These are phyloP conservation scores for Drosophila buzzatii DNA, from an alignment of 2,888 invertebrate genomes.

Conservation along the genomic window DNA sequence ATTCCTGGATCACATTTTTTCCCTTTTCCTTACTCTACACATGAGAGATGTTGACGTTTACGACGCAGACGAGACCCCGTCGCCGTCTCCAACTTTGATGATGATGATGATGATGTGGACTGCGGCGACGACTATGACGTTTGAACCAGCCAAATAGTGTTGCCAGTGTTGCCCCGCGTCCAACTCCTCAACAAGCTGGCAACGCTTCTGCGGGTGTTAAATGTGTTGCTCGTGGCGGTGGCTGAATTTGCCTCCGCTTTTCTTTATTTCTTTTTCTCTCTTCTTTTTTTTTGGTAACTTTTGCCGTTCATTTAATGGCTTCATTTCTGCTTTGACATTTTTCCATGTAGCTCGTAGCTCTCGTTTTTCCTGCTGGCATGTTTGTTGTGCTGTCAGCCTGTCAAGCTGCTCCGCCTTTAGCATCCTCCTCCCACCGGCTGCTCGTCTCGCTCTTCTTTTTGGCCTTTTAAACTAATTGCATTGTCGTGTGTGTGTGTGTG, in stretches of 20 bases:
- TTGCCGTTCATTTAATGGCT: constrained; percentile 79
- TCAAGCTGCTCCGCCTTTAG: constrained; percentile 47
- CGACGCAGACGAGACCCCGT: constrained; percentile 54
- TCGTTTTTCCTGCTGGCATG: constrained; percentile 56
- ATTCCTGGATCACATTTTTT: constrained; percentile 33
- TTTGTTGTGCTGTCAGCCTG: constrained; percentile 73
- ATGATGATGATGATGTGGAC: constrained; percentile 64
- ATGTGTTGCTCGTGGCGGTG: constrained; percentile 65
- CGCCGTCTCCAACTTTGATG: constrained; percentile 31
- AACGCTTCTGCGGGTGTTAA: constrained; percentile 68
- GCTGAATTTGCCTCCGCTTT: constrained; percentile 49
- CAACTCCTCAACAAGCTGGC: constrained; percentile 14
- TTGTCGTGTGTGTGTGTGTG: constrained; percentile 53
- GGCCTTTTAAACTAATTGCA: constrained; percentile 79
- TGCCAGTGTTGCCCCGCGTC: constrained; percentile 21
- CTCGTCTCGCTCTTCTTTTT: constrained; percentile 38
- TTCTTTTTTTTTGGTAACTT: constrained; percentile 57
- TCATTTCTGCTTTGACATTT: constrained; percentile 80
- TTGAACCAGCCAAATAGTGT: constrained; percentile 61
- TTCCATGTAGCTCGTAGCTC: constrained; percentile 63
- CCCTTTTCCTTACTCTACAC: constrained; percentile 16
- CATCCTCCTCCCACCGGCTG: constrained; percentile 8
- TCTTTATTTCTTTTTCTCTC: constrained; percentile 19
- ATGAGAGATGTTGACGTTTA: constrained; percentile 76
- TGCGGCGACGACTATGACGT: constrained; percentile 55